Percentiles rank a stretch among this genome's conserved stretches.
Evolutionary conservation across 2,113 vertebrate species (phyloP).

Genomic region (Cichladusa arquata): DNA sequence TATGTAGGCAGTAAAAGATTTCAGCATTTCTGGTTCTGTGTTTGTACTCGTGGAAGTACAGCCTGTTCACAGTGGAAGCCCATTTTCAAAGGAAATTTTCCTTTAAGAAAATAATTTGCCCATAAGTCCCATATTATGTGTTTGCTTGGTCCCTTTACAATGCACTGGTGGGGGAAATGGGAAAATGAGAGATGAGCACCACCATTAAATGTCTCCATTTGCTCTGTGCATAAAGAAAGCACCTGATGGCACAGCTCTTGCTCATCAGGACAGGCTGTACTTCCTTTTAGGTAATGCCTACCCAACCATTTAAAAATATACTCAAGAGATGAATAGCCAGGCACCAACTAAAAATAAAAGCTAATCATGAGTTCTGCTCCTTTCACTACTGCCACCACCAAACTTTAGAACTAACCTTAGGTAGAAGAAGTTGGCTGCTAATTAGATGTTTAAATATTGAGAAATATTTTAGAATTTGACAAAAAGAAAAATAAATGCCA

Average conservation of each 20-base stretch:
- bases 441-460: neutral
- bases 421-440: neutral
- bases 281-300: neutral
- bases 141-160: neutral
- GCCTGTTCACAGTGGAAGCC: neutral
- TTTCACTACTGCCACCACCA: neutral
- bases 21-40: neutral
- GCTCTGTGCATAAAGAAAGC: neutral
- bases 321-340: neutral
- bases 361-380: neutral
- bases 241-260: neutral
- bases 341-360: neutral
- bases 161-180: neutral
- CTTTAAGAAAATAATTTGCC: slow-evolving; percentile 9
- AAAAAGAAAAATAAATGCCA: neutral
- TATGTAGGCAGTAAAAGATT: neutral
- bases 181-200: neutral
- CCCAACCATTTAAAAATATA: neutral
- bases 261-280: neutral
- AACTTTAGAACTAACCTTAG: neutral
- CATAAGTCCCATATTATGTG: neutral
- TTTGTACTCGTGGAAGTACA: neutral
- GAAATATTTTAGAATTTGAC: neutral
- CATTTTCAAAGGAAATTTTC: neutral
- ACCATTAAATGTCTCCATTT: neutral